These are phyloP conservation scores for Tenualosa thibaudeaui DNA, from an alignment of 2,797 vertebrate species.

Conservation along the genomic window DNA sequence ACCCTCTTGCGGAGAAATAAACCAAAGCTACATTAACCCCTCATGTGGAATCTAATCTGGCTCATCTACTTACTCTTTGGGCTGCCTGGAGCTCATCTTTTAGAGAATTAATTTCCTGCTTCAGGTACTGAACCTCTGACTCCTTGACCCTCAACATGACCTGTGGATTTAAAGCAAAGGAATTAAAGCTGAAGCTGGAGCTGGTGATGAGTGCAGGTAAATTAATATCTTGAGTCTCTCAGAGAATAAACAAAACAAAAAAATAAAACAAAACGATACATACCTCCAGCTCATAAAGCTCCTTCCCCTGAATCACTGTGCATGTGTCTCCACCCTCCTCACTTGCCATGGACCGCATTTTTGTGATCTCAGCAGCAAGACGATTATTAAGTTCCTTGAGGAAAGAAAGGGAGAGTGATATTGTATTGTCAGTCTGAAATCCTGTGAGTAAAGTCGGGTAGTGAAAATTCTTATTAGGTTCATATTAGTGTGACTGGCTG, in stretches of 20 bases:
- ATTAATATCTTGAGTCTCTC: neutral
- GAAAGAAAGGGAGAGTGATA: neutral
- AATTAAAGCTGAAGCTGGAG: neutral
- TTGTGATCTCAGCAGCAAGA: conserved; percentile 80
- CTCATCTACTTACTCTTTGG: conserved; percentile 60
- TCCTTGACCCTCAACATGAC: conserved; percentile 71
- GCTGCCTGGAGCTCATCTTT: conserved; percentile 70
- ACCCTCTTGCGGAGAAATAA: neutral
- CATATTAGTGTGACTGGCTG: neutral
- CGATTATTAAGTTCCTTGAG: conserved; percentile 80
- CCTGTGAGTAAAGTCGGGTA: neutral
- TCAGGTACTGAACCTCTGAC: conserved; percentile 71
- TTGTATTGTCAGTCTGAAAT: neutral
- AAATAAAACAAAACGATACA: neutral
- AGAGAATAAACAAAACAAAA: neutral
- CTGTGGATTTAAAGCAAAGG: conserved; percentile 40
- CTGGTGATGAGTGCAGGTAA: neutral
- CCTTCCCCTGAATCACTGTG: conserved; percentile 74
- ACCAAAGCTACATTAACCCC: neutral
- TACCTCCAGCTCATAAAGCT: conserved; percentile 79
- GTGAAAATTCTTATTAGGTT: neutral
- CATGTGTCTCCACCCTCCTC: conserved; percentile 68
- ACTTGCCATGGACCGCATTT: conserved; percentile 78
- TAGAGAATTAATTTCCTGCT: conserved; percentile 71
- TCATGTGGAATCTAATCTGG: neutral